These are phyloP conservation scores for Morpho achilles DNA, from an alignment of 2,888 invertebrate genomes.

Conservation along the genomic window DNA sequence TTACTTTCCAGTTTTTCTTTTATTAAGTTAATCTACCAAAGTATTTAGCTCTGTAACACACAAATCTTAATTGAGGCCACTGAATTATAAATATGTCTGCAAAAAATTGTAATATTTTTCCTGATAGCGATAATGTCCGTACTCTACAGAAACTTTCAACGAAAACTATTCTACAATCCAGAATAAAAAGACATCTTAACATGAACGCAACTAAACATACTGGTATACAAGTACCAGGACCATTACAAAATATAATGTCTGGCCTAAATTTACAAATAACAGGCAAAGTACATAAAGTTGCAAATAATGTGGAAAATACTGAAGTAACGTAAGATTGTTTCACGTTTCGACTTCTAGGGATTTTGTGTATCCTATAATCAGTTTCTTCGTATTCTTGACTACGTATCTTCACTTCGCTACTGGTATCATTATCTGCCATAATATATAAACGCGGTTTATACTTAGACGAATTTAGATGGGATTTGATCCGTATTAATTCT, in stretches of 20 bases:
- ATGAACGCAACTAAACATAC: conserved; percentile 89
- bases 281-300: conserved; percentile 84
- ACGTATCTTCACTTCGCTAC: conserved; percentile 85
- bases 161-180: conserved; percentile 88
- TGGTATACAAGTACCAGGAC: conserved; percentile 98
- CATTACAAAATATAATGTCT: conserved; percentile 93
- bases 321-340: conserved; percentile 91
- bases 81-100: conserved; percentile 95
- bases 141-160: conserved; percentile 98
- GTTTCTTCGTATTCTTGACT: conserved; percentile 59
- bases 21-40: conserved; percentile 83
- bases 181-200: conserved; percentile 83
- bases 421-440: conserved; percentile 86
- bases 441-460: conserved; percentile 89
- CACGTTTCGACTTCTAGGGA: conserved; percentile 93
- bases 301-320: conserved; percentile 86
- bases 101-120: conserved; percentile 89
- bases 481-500: conserved; percentile 91
- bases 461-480: conserved; percentile 78
- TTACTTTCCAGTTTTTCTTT: conserved; percentile 34
- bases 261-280: conserved; percentile 85
- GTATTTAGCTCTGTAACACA: conserved; percentile 84
- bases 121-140: conserved; percentile 91
- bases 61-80: conserved; percentile 88
- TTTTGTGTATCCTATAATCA: conserved; percentile 75